Percentiles rank a stretch among this genome's conserved stretches.
phyloP scores from a whole-genome alignment of 2,113 vertebrate genomes.

The Actenoides hombroni region DNA sequence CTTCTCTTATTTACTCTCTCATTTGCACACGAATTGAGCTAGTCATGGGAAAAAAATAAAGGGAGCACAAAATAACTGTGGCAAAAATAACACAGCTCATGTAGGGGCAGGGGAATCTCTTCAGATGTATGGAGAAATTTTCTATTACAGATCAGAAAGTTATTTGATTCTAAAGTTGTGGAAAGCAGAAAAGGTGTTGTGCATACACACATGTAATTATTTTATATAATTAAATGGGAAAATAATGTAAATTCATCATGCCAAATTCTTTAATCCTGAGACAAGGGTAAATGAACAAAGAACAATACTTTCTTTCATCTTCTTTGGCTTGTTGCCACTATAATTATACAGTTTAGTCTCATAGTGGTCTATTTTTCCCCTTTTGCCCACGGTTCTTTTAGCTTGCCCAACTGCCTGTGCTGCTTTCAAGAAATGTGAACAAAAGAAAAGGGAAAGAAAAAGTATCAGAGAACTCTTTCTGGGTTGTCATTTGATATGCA shows the following conservation, averaged over 20 bases:
- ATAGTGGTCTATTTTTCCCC: not conserved
- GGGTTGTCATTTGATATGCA: not conserved
- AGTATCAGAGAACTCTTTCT: not conserved
- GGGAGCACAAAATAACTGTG: not conserved
- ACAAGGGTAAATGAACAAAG: not conserved
- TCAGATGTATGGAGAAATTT: not conserved
- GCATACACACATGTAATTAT: not conserved
- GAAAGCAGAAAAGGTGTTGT: not conserved
- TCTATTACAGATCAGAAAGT: not conserved
- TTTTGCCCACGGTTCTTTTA: not conserved
- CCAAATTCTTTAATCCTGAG: not conserved
- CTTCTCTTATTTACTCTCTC: not conserved
- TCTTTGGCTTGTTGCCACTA: not conserved
- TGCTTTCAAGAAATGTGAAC: not conserved
- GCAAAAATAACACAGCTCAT: not conserved
- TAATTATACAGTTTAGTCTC: not conserved
- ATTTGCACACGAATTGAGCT: not conserved
- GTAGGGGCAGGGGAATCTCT: not conserved
- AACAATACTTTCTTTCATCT: not conserved
- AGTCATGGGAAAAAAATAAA: not conserved
- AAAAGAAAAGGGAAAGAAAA: not conserved
- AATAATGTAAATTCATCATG: not conserved
- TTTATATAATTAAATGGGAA: not conserved
- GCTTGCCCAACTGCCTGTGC: not conserved
- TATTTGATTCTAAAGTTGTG: not conserved